Conservation (phyloP, 2,888 invertebrate species). For the Cynaeus angustus region DNA sequence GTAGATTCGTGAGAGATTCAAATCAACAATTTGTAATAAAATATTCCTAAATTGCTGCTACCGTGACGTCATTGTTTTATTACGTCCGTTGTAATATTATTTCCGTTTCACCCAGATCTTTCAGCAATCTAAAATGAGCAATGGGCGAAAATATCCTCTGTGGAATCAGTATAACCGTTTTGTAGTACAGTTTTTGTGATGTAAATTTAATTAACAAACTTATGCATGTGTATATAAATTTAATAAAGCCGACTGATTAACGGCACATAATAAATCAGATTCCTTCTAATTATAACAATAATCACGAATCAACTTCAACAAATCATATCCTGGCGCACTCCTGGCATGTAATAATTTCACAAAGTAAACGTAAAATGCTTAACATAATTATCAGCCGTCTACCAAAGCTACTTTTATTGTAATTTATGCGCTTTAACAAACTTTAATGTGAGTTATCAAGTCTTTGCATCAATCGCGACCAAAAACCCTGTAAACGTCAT, state of each 20-base stretch:
- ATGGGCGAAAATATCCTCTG: no score
- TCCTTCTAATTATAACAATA: slow-evolving; percentile 17
- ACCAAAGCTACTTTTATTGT: slow-evolving; percentile 16
- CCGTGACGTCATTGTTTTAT: slow-evolving; percentile 6
- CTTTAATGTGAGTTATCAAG: slow-evolving; percentile 13
- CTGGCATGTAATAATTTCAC: slow-evolving; percentile 15
- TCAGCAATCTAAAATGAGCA: not conserved
- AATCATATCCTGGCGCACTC: slow-evolving; percentile 3
- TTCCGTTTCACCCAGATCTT: slow-evolving; percentile 5
- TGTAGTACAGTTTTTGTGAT: not conserved
- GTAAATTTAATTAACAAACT: not conserved
- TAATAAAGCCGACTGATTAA: not conserved
- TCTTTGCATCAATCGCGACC: slow-evolving; percentile 2
- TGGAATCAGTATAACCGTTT: not conserved
- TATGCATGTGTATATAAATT: slow-evolving; percentile 1
- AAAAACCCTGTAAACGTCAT: slow-evolving; percentile 14
- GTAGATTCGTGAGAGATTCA: no score
- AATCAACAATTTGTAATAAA: not conserved
- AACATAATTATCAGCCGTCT: slow-evolving; percentile 8
- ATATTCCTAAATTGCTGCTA: slow-evolving; percentile 1
- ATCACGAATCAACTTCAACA: not conserved
- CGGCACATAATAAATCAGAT: slow-evolving; percentile 12
- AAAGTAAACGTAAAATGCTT: slow-evolving; percentile 9
- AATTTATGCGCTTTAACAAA: slow-evolving; percentile 10
- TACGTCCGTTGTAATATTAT: not conserved